Evolutionary conservation across 2,113 vertebrate species (phyloP).

Genomic region (Albula glossodonta): DNA sequence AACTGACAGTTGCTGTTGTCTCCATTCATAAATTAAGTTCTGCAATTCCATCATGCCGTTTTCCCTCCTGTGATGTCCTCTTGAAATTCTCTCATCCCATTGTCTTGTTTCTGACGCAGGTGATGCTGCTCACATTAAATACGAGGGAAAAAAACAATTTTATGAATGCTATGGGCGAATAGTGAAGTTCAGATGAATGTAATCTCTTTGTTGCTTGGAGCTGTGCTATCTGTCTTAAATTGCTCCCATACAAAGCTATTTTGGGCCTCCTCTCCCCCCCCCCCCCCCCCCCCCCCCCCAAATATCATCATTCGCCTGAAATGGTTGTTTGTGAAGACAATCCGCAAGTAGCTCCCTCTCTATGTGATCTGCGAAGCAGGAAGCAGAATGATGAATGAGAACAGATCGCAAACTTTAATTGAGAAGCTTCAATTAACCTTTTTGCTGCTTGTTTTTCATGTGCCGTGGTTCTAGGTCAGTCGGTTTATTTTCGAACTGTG

Average conservation of each 20-base stretch:
- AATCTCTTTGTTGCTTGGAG: neutral
- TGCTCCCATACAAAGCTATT: neutral
- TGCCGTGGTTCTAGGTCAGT: neutral
- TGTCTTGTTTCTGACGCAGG: neutral
- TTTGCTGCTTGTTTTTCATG: neutral
- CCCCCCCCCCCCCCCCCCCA: neutral
- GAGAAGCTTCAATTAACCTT: neutral
- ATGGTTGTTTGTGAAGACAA: neutral
- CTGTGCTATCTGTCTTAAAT: neutral
- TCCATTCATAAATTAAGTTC: neutral
- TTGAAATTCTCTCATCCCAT: neutral
- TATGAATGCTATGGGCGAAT: neutral
- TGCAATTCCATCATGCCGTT: neutral
- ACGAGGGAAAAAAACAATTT: neutral
- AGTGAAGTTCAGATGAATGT: slow-evolving; percentile 17
- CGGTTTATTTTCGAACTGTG: neutral
- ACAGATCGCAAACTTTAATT: neutral
- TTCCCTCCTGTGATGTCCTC: neutral
- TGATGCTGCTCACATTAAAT: neutral
- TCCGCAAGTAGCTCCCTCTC: neutral
- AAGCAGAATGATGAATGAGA: neutral
- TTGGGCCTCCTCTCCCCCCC: neutral
- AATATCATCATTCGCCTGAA: neutral
- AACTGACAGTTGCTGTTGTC: neutral
- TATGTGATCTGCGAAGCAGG: neutral